Evolutionary conservation across 2,888 invertebrate genomes (phyloP), one percentile per base, ranked within the genome.

Genomic region (Xanthia togata): DNA sequence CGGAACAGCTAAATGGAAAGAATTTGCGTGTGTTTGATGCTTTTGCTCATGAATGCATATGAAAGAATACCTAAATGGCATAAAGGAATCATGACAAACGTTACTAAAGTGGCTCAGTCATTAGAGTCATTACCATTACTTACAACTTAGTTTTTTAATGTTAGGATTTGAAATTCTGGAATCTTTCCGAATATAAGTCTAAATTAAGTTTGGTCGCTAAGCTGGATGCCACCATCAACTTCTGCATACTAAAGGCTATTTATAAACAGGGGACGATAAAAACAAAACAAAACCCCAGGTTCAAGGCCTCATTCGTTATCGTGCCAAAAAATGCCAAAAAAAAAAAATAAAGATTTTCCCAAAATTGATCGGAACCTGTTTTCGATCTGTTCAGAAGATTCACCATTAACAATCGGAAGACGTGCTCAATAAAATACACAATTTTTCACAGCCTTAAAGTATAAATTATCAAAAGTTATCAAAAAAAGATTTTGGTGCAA

Each of bases 381-480:
- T 55, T 69, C 70, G 44, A 77, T 76, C 73, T 77, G 71, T 85
- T 86, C 82, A 74, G 72, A 87, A 89, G 88, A 89, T 90, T 55
- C n/a, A 77, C 57, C 76, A 85, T 70, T 87, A 86, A 87, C 89
- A 87, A 90, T 88, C 89, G 78, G 72, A 80, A 88, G 87, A 88
- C 88, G 83, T 63, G 81, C 64, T 75, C 87, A 89, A 90, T 89
- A 88, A 88, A 87, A 86, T 80, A 82, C 81, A 84, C 82, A 84
- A 91, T 91, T 86, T 91, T 89, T 91, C 79, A 84, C 82, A 83
- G 67, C 73, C 74, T 75, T 70, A 64, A 53, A 70, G 83, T 84
- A 89, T 89, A 88, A 86, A 88, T 85, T 80, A 86, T 78, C 73
- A 68, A 81, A 79, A 68, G 64, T 76, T 74, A 73, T 79, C 77